Evolutionary conservation across 2,888 invertebrate genomes (phyloP), one percentile per base, ranked within the genome.

Genomic region (Apotomis betuletana): DNA sequence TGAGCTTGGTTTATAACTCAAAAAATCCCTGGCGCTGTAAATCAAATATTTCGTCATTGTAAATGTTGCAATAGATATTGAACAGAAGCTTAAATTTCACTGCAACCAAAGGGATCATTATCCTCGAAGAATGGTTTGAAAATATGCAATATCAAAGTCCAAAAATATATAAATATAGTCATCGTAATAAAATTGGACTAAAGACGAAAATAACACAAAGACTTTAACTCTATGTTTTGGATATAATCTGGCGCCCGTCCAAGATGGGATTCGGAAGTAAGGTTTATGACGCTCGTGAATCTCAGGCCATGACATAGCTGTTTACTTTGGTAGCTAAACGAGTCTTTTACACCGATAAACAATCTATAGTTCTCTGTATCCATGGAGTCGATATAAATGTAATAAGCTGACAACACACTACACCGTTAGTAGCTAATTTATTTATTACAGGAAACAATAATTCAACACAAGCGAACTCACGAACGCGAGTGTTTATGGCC

Each of bases 171-270:
- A 65, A 6, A 12, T 27, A 4, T 63, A 58, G 13, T 67, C 49
- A 57, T 55, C 27, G 49, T 55, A 60, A 55, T 69, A 67, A 69
- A 60, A 59, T 46, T 27, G 12, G 54, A 36, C 55, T 61, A 41
- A 67, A 57, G 49, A 57, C 72, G 6, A 58, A 63, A 72, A 72
- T 68, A 72, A 27, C 69, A 72, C 69, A 72, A 68, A 72, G 71
- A 67, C 36, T 58, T 10, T 27, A 5, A 27, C 27, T 46, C 36
- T 41, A 44, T 58, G 63, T 58, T 64, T 69, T 38, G 49, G 15
- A 63, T 58, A 12, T 10, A 15, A 51, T 41, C 60, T 71, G 71
- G 71, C 71, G 52, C 52, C 44, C 4, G 4, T 51, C 69, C 69
- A 70, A 52, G 52, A 36, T 61, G 58, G n/a, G 6, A 51, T 62